These are phyloP conservation scores for Cerastoderma edule DNA, from an alignment of 2,888 invertebrate genomes.

Conservation along the genomic window DNA sequence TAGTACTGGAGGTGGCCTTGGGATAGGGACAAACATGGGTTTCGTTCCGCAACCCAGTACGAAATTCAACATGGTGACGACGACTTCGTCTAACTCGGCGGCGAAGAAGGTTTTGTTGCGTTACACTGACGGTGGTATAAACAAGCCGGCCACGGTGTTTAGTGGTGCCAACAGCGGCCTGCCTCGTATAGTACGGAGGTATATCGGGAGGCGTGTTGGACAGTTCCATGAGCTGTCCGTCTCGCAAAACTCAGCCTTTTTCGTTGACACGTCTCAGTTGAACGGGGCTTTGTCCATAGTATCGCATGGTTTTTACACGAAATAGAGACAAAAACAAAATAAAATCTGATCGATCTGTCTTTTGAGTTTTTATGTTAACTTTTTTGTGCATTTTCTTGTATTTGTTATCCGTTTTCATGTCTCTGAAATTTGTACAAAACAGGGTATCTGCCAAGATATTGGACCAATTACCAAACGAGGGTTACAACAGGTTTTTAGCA, in stretches of 20 bases:
- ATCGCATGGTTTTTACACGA: slow-evolving; percentile 59
- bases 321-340: slow-evolving; percentile 10
- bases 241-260: slow-evolving; percentile 60
- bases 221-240: slow-evolving; percentile 63
- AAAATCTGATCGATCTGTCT: no score
- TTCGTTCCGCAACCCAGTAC: slow-evolving; percentile 6
- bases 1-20: slow-evolving; percentile 22
- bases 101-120: slow-evolving; percentile 64
- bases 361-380: no score
- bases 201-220: slow-evolving; percentile 64
- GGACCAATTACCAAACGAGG: no score
- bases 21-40: slow-evolving; percentile 10
- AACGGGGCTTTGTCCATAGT: slow-evolving; percentile 70
- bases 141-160: slow-evolving; percentile 58
- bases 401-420: no score
- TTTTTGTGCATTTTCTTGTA: no score
- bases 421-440: no score
- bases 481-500: no score
- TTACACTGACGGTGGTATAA: slow-evolving; percentile 70
- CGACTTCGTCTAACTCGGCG: slow-evolving; percentile 25
- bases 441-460: no score
- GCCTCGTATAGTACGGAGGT: slow-evolving; percentile 64
- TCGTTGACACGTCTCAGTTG: slow-evolving; percentile 69
- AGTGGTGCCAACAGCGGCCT: slow-evolving; percentile 47
- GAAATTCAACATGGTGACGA: slow-evolving; percentile 25